Evolutionary conservation across 1,140 invertebrate species (phyloP).

Genomic region (Trachelipus rathkii): DNA sequence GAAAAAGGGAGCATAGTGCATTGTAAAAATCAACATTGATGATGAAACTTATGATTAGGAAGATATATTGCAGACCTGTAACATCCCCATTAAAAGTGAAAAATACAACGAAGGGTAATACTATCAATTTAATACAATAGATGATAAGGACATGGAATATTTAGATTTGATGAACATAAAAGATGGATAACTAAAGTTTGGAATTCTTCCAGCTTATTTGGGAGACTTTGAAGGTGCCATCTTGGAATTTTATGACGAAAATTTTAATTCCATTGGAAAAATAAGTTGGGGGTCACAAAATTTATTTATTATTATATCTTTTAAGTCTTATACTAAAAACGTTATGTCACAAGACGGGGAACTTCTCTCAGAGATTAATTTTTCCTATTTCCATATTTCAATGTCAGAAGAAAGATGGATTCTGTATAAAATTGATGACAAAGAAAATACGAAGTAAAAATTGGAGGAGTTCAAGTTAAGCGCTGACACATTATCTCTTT

Average conservation of each 20-base stretch:
- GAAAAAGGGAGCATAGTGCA: too few species aligned
- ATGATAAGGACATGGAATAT: background rate
- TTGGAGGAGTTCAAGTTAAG: background rate
- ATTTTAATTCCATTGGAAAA: background rate
- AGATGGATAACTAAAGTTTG: background rate
- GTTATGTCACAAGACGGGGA: background rate
- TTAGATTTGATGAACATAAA: background rate
- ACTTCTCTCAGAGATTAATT: background rate
- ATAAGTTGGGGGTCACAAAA: background rate
- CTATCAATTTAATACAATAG: background rate
- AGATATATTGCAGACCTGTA: background rate
- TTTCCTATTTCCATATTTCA: background rate
- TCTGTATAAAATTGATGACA: background rate
- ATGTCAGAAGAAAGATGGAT: background rate
- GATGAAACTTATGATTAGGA: background rate
- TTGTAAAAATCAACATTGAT: too few species aligned
- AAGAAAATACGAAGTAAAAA: background rate
- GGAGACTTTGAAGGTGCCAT: background rate
- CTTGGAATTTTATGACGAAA: background rate
- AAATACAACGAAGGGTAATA: background rate
- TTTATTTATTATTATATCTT: background rate
- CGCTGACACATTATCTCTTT: background rate
- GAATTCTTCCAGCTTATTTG: conserved; percentile 10
- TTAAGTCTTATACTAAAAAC: background rate
- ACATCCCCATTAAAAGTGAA: background rate